Conservation (phyloP, 92 coral and sea anemone species). For the Epizoanthus ramosus region DNA sequence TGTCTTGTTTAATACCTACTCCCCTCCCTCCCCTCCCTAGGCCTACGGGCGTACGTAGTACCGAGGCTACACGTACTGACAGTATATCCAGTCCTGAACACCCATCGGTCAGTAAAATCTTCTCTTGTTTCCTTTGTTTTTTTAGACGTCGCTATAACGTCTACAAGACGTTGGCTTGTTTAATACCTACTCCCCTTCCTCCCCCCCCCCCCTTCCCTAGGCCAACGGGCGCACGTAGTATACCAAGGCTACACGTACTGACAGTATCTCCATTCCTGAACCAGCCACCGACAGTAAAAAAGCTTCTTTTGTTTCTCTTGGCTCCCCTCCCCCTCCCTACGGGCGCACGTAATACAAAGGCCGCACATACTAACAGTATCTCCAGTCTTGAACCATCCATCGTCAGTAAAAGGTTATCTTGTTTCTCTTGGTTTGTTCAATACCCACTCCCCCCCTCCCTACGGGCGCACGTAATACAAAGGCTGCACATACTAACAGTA, state of each 20-base stretch:
- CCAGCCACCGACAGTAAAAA: too few relatives aligned
- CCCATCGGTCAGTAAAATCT: not conserved
- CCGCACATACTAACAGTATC: too few relatives aligned
- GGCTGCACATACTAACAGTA: not conserved
- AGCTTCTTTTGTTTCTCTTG: too few relatives aligned
- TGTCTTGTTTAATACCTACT: slow-evolving; percentile 26
- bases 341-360: not conserved
- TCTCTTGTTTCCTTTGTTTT: slow-evolving; percentile 72
- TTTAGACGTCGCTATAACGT: too few relatives aligned
- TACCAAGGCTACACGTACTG: not conserved
- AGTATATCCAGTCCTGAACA: too few relatives aligned
- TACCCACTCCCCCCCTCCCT: not conserved
- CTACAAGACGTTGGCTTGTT: slow-evolving; percentile 5
- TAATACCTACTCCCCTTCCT: not conserved
- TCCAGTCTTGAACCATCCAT: too few relatives aligned
- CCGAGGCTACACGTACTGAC: not conserved
- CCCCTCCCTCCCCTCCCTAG: not conserved
- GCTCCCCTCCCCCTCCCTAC: not conserved
- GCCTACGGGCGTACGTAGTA: not conserved
- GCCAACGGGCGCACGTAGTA: not conserved
- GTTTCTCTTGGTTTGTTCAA: slow-evolving; percentile 78
- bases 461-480: not conserved
- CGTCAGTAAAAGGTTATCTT: slow-evolving; percentile 30
- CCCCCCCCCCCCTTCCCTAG: not conserved
- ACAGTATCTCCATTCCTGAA: too few relatives aligned